Conservation (phyloP, 1,140 invertebrate species). For the Platyscapa corneri region DNA sequence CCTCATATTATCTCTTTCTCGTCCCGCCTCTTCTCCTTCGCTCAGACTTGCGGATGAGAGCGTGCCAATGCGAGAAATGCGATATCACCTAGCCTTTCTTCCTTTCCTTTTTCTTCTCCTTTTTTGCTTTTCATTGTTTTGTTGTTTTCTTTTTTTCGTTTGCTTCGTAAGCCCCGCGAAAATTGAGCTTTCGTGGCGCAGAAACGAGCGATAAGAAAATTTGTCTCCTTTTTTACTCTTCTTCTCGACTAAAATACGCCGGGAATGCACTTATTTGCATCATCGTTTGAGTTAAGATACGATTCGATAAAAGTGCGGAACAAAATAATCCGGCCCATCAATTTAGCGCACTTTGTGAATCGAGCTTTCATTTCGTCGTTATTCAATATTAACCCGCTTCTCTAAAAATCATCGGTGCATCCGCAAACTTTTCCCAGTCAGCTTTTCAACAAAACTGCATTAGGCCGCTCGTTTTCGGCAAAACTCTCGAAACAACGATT, state of each 20-base stretch:
- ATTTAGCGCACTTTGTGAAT: not conserved
- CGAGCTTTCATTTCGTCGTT: not conserved
- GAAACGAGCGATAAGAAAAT: not conserved
- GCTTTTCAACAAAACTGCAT: not conserved
- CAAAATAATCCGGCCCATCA: not conserved
- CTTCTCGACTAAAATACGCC: not conserved
- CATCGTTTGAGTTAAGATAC: not conserved
- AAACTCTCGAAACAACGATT: no score
- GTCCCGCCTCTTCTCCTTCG: slow-evolving; percentile 5
- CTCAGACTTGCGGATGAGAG: slow-evolving; percentile 1
- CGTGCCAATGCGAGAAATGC: slow-evolving; percentile 46
- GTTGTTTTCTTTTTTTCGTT: not conserved
- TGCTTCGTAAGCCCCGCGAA: not conserved
- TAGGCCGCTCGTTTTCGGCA: no score
- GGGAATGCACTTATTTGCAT: slow-evolving; percentile 17
- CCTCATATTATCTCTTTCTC: slow-evolving; percentile 39
- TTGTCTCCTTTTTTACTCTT: not conserved
- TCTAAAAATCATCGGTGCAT: no score
- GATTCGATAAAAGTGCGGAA: not conserved
- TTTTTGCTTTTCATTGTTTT: not conserved
- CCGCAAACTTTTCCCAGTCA: not conserved
- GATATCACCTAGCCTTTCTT: slow-evolving; percentile 30
- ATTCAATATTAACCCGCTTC: not conserved
- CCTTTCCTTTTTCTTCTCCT: not conserved
- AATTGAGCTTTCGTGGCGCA: slow-evolving; percentile 15